Percentiles rank a stretch among this genome's conserved stretches.
Evolutionary conservation across 2,113 vertebrate species (phyloP).

Genomic region (Dipodomys spectabilis): DNA sequence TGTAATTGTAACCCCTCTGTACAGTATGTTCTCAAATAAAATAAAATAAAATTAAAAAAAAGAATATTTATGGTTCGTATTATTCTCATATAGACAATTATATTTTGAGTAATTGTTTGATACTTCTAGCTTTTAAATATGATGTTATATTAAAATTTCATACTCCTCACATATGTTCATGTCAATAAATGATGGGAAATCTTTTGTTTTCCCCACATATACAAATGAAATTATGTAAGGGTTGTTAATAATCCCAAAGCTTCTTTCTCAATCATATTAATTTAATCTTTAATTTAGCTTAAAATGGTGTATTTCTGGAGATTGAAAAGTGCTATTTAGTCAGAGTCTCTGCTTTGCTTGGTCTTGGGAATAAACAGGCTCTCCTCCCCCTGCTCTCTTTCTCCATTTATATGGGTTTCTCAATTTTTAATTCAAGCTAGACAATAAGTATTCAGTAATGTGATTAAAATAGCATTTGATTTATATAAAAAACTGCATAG

Average conservation of each 20-base stretch:
- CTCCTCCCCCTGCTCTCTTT: neutral
- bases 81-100: neutral
- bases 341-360: neutral
- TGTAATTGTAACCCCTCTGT: too few species aligned
- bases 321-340: neutral
- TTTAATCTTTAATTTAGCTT: constrained; percentile 7
- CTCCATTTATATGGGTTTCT: neutral
- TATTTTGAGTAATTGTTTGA: neutral
- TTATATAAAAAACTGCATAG: neutral
- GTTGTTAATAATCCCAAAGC: neutral
- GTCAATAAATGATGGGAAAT: neutral
- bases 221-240: neutral
- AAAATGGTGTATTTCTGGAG: neutral
- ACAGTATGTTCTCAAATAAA: too few species aligned
- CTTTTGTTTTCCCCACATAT: neutral
- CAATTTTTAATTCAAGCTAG: neutral
- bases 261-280: neutral
- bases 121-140: neutral
- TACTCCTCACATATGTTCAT: neutral
- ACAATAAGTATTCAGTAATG: neutral
- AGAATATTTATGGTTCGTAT: neutral
- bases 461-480: neutral
- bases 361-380: neutral
- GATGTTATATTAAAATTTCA: neutral
- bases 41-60: too few species aligned